A percentile compares a stretch with the other conserved stretches of the same genome.
Evolutionary conservation across 2,888 invertebrate genomes (phyloP).

Genomic region (Scaptomyza reducta): DNA sequence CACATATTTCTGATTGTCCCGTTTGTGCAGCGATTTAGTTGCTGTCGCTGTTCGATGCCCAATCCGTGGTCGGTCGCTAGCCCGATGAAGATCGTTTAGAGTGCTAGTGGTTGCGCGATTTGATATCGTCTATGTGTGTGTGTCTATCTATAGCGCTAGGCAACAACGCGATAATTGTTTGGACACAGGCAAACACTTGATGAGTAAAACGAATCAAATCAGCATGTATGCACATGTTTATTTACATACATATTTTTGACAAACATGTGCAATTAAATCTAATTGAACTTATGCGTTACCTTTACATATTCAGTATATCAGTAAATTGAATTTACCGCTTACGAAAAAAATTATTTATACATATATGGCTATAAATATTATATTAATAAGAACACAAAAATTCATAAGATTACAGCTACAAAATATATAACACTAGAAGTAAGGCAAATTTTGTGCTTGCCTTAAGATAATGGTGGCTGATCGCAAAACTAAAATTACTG

Average conservation of each 20-base stretch:
- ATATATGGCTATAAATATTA: too few relatives aligned
- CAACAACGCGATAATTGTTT: constrained; percentile 45
- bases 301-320: background rate
- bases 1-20: constrained; percentile 18
- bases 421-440: too few relatives aligned
- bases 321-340: background rate
- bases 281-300: background rate
- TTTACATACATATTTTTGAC: background rate
- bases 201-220: constrained; percentile 13
- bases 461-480: too few relatives aligned
- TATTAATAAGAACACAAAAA: too few relatives aligned
- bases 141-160: constrained; percentile 68
- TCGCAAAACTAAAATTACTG: too few relatives aligned
- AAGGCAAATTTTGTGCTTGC: too few relatives aligned
- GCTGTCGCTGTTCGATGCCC: constrained; percentile 20
- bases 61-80: constrained; percentile 21
- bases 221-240: constrained; percentile 18
- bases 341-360: background rate
- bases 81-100: constrained; percentile 38
- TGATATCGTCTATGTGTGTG: constrained; percentile 43
- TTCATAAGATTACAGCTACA: too few relatives aligned
- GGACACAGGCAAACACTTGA: constrained; percentile 4
- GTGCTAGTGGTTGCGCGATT: constrained; percentile 52
- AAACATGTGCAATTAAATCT: background rate
- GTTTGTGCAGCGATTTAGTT: constrained; percentile 34